phyloP scores from a whole-genome alignment of 2,888 invertebrate genomes.

The Apodemia duryi region DNA sequence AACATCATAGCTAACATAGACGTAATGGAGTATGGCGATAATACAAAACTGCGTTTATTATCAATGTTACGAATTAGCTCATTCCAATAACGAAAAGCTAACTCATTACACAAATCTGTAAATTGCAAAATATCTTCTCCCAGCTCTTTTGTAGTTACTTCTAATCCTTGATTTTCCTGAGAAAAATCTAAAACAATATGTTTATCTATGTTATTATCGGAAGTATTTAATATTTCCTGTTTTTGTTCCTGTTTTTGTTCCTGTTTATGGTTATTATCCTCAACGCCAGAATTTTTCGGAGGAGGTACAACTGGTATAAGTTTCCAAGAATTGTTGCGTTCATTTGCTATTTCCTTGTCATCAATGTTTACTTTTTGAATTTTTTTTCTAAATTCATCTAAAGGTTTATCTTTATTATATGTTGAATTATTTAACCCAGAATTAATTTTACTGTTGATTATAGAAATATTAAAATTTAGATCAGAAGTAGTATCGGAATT shows the following conservation, averaged over 20 bases:
- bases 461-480: conserved; percentile 14
- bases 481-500: neutral
- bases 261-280: conserved; percentile 58
- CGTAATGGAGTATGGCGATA: conserved; percentile 91
- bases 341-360: conserved; percentile 46
- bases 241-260: conserved; percentile 30
- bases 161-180: conserved; percentile 82
- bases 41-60: conserved; percentile 85
- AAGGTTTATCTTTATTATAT: conserved; percentile 40
- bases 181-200: conserved; percentile 62
- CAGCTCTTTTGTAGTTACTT: conserved; percentile 85
- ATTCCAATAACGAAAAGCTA: conserved; percentile 91
- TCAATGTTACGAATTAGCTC: conserved; percentile 85
- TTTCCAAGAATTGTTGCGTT: conserved; percentile 77
- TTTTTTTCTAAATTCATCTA: conserved; percentile 70
- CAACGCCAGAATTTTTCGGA: conserved; percentile 58
- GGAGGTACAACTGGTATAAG: conserved; percentile 79
- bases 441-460: conserved; percentile 9
- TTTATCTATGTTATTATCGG: conserved; percentile 50
- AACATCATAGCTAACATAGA: conserved; percentile 95
- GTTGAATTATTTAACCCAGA: conserved; percentile 19
- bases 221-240: conserved; percentile 29
- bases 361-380: conserved; percentile 70
- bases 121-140: conserved; percentile 89
- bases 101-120: conserved; percentile 88